Base-by-base conservation (phyloP, 2,888 invertebrate species). In the Stenotaenia linearis region DNA sequence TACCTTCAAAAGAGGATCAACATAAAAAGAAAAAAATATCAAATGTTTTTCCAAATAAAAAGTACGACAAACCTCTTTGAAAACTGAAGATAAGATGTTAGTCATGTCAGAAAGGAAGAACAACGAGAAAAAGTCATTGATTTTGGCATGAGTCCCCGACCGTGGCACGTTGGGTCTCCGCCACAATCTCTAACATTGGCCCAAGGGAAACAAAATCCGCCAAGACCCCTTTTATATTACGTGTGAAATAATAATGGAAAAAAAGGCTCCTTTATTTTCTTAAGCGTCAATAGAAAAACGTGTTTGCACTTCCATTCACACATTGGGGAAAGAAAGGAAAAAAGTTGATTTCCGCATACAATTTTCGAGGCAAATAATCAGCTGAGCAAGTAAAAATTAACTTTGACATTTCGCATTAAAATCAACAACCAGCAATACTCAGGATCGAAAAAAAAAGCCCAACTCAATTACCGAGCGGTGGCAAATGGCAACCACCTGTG, bases 81-180 rank as follows among this genome's bases (percentile, higher is more conserved):
- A 69, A 69, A 69, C 69, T 23, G 6, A 28, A 69, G 69, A 69
- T 69, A 69, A 69, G 69, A 69, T 69, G 69, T 69, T 69, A 25
- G 69, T 69, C 69, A 69, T 69, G 69, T 69, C 69, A 25, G 69
- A 69, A 69, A 69, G 69, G 25, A 69, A 69, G 28, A 69, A 69
- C 69, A 69, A 69, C 12, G 15, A 61, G 69, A 69, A 69, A 69
- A 69, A 69, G 25, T 69, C 69, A 69, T 69, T 69, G 69, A 69
- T 69, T 69, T 69, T 69, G 69, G 69, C 69, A 69, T 69, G 69
- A 69, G 69, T 69, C 25, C 69, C 69, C 69, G 69, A 69, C 69
- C 69, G 69, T 69, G 25, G 69, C 69, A 69, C 69, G 69, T 69
- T 69, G 69, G 69, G 69, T 69, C 69, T 25, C 69, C 69, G 69